Evolutionary conservation across 2,888 invertebrate genomes (phyloP).

Genomic region (Agrilus biguttatus): DNA sequence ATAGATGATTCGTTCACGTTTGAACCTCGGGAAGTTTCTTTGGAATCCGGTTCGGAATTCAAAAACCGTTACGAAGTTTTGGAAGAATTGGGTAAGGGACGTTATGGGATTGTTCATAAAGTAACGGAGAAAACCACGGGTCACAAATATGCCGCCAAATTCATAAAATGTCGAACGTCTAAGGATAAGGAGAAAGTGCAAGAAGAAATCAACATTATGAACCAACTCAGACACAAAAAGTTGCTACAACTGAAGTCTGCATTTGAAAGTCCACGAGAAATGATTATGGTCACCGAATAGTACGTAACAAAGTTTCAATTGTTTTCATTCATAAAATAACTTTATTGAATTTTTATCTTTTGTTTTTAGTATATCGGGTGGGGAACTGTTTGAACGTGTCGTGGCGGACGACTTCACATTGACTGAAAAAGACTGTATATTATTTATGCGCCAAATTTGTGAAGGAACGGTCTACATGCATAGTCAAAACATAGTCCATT

Average conservation of each 20-base stretch:
- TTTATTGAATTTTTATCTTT: conserved; percentile 1
- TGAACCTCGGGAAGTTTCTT: conserved; percentile 28
- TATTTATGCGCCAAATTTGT: conserved; percentile 83
- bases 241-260: conserved; percentile 72
- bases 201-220: conserved; percentile 81
- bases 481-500: conserved; percentile 64
- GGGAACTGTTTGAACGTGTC: conserved; percentile 86
- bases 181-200: conserved; percentile 62
- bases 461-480: conserved; percentile 88
- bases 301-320: conserved; percentile 40
- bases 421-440: conserved; percentile 73
- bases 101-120: conserved; percentile 57
- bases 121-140: conserved; percentile 50
- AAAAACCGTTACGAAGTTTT: conserved; percentile 46
- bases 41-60: conserved; percentile 44
- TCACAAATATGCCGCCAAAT: conserved; percentile 67
- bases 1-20: conserved; percentile 22
- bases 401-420: conserved; percentile 85
- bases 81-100: conserved; percentile 63
- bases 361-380: conserved; percentile 68
- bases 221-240: conserved; percentile 66
- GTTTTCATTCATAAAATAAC: background rate
- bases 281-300: conserved; percentile 85
- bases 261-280: conserved; percentile 61
- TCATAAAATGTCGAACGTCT: conserved; percentile 57